Base-by-base conservation (phyloP, 2,888 invertebrate species). In the Pandemis corylana region DNA sequence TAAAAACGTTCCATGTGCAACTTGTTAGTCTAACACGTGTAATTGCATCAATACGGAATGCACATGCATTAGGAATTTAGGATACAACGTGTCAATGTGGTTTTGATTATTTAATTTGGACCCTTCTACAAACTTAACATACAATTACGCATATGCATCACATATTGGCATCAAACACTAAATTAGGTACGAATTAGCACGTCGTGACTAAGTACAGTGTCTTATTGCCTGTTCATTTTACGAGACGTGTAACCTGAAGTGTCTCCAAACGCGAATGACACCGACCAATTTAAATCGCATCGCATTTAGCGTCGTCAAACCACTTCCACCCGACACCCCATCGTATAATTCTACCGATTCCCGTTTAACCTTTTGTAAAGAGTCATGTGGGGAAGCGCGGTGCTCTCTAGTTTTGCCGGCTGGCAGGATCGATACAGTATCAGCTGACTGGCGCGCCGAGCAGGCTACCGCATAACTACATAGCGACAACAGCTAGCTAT, bases 391-490 rank as follows among this genome's bases (percentile, higher is more conserved):
- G 42, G 7, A 28, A 20, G 42, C 7, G 13, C 44, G 61, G 62
- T 44, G 67, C 77, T 76, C 76, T 77, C 76, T 7, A 69, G 53
- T 66, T 80, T 77, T 44, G 77, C 76, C 80, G 84, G 73, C 75
- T 85, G 68, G 72, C 63, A 72, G 75, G 85, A 87, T 89, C 89
- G 85, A 89, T 89, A 83, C 20, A 42, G 41, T 61, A 70, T 77
- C 84, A 87, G 86, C 87, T 87, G 87, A 86, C 82, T 80, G 81
- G 78, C 78, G 75, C 49, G 64, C 68, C 75, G 64, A 15, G 66
- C 69, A 41, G 69, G 64, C 75, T 74, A 66, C 75, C 71, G 70
- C 71, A 70, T 75, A 66, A 36, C 69, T 71, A 67, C 66, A 63
- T 71, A 61, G 44, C 59, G 5, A 72, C 9, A 51, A 65, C 42